Percentiles rank a stretch among this genome's conserved stretches.
Conservation (phyloP, 2,797 vertebrate genomes). For the Ambastaia sidthimunki region DNA sequence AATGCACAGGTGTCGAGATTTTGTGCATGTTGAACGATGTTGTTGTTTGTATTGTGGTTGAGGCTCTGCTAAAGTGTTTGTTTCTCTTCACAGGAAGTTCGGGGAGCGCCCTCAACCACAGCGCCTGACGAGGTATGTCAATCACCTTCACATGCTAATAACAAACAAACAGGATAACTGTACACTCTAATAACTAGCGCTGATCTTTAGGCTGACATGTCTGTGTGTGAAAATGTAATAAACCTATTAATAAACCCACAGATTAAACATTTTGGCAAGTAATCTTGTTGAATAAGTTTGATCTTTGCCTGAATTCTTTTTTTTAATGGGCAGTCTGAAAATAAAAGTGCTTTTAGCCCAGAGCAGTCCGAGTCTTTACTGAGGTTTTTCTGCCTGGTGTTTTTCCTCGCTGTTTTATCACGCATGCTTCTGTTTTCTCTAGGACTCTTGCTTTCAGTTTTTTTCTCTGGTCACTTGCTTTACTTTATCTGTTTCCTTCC, state of each 20-base stretch:
- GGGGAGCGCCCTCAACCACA: slow-evolving; percentile 99
- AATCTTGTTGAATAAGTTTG: too few species aligned
- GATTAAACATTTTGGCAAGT: too few species aligned
- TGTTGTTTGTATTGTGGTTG: slow-evolving; percentile 55
- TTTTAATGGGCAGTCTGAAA: slow-evolving; percentile 34
- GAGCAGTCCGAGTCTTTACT: slow-evolving; percentile 9
- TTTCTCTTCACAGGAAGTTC: slow-evolving; percentile 88
- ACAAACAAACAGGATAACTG: slow-evolving; percentile 24
- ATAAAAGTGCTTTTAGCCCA: slow-evolving; percentile 42
- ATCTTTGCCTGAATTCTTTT: too few species aligned
- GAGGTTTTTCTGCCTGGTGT: slow-evolving; percentile 40
- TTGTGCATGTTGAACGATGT: slow-evolving; percentile 30
- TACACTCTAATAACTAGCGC: neutral
- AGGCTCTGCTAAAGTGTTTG: slow-evolving; percentile 56
- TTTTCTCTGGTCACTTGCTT: neutral
- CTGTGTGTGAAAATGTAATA: neutral
- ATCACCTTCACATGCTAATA: slow-evolving; percentile 21
- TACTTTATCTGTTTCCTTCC: neutral
- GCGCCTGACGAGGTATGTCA: slow-evolving; percentile 93
- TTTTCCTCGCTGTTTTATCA: slow-evolving; percentile 23
- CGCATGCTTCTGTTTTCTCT: slow-evolving; percentile 6
- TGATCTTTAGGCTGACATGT: too few species aligned
- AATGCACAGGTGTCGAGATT: slow-evolving; percentile 14
- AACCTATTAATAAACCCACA: too few species aligned
- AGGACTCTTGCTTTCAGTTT: neutral